Evolutionary conservation across 2,888 invertebrate species (phyloP).

Genomic region (Cataglyphis altisquamis): DNA sequence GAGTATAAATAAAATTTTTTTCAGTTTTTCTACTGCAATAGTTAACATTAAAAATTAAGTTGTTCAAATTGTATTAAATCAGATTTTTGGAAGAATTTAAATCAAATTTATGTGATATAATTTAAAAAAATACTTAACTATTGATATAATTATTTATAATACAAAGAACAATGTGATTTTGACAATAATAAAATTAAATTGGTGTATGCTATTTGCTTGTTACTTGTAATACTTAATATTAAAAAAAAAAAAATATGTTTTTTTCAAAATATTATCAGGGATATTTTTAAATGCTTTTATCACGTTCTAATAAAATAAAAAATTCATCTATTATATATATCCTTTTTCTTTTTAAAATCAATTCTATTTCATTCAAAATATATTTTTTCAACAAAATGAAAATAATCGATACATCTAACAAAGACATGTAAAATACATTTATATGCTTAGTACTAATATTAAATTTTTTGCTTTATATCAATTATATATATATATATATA

Average conservation of each 20-base stretch:
- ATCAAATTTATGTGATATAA: background rate
- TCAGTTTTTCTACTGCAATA: background rate
- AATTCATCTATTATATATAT: background rate
- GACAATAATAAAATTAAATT: background rate
- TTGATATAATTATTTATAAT: constrained; percentile 3
- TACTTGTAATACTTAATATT: background rate
- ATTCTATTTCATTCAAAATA: background rate
- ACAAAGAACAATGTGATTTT: background rate
- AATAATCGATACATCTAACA: background rate
- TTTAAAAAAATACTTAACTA: background rate
- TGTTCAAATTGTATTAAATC: background rate
- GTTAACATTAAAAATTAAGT: background rate
- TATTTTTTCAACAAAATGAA: constrained; percentile 5
- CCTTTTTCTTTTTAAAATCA: background rate
- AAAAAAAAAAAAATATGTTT: background rate
- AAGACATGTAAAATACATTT: background rate
- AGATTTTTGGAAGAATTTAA: background rate
- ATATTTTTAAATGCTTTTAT: background rate
- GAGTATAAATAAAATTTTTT: background rate
- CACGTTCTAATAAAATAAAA: background rate
- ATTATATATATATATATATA: too few species aligned
- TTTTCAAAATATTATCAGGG: constrained; percentile 2
- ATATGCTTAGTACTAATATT: constrained; percentile 25
- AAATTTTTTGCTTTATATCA: background rate
- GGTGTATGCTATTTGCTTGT: background rate